These are phyloP conservation scores for Atherinosoma microstoma DNA, from an alignment of 2,797 vertebrate genomes.

Conservation along the genomic window DNA sequence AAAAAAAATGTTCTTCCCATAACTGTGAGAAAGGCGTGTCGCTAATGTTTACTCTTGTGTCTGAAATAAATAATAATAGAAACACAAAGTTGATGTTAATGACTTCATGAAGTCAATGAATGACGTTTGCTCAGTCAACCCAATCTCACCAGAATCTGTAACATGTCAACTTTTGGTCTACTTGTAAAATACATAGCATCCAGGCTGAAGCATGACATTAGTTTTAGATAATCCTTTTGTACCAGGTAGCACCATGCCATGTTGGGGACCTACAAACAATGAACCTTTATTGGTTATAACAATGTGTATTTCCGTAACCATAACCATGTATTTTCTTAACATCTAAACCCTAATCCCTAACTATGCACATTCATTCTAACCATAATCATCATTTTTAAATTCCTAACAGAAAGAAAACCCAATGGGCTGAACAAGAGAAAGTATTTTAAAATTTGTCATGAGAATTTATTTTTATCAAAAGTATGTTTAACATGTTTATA, in stretches of 20 bases:
- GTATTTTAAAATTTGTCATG: no score
- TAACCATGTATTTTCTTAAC: no score
- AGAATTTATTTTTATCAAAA: no score
- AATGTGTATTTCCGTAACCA: neutral
- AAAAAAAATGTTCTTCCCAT: neutral
- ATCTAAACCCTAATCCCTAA: no score
- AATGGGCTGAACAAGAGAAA: no score
- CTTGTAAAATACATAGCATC: neutral
- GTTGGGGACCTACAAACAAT: neutral
- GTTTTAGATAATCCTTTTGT: no score
- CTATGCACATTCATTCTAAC: no score
- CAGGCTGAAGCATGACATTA: neutral
- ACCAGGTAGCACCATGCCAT: neutral
- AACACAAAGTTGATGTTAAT: neutral
- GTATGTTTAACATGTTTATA: no score
- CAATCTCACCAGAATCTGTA: no score
- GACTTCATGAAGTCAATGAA: neutral
- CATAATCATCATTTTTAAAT: no score
- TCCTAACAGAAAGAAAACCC: no score
- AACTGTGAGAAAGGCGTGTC: neutral
- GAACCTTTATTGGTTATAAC: neutral
- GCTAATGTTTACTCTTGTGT: neutral
- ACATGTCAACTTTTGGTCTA: neutral
- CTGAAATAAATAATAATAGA: neutral
- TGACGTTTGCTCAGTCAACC: neutral